These are phyloP conservation scores for Cantharis rustica DNA, from an alignment of 2,888 invertebrate species.

Conservation along the genomic window DNA sequence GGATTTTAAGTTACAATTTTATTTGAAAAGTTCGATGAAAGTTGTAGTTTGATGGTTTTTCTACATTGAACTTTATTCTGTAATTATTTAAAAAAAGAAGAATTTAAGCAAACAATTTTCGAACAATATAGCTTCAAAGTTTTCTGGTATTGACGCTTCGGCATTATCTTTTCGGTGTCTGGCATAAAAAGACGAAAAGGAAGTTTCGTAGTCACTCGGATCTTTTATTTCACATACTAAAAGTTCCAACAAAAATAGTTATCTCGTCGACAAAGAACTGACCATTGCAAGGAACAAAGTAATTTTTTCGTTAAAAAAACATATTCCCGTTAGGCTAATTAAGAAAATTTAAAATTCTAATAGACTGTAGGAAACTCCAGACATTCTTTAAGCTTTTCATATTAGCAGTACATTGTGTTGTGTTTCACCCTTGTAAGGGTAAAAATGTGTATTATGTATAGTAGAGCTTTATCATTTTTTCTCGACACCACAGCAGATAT, in stretches of 20 bases:
- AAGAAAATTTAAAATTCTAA: not conserved
- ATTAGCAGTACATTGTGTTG: not conserved
- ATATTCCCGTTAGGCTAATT: not conserved
- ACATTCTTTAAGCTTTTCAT: not conserved
- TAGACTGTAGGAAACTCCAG: not conserved
- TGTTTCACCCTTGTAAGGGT: not conserved
- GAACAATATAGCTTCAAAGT: not conserved
- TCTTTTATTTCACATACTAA: not conserved
- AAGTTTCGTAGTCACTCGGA: not conserved
- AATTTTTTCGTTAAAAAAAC: too few species aligned
- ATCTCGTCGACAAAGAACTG: too few species aligned
- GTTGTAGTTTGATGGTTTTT: not conserved
- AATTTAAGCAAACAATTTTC: not conserved
- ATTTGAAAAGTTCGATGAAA: not conserved
- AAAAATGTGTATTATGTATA: not conserved
- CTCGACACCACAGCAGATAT: not conserved
- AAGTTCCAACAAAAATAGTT: too few species aligned
- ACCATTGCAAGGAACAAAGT: too few species aligned
- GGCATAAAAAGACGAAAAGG: not conserved
- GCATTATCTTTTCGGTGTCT: not conserved
- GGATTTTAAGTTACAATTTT: not conserved
- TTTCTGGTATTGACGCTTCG: not conserved
- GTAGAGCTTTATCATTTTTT: not conserved
- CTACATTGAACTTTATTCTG: not conserved
- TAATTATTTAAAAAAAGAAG: not conserved